Evolutionary conservation across 2,888 invertebrate species (phyloP), one percentile per base, ranked within the genome.

Genomic region (Arctia plantaginis): DNA sequence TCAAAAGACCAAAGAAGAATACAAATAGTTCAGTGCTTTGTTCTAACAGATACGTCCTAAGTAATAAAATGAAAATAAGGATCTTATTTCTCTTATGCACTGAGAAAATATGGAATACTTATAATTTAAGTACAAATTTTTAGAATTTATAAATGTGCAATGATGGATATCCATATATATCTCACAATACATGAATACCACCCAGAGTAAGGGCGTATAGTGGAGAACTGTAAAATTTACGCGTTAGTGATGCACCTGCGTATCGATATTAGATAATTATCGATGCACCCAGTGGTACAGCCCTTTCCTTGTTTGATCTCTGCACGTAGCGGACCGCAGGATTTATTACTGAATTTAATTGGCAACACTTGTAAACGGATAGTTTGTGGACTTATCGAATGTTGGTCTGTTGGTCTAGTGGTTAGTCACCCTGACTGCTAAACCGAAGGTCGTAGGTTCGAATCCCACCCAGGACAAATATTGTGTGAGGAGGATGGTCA

Each of bases 261-360:
- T 81, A 85, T 87, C 82, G 79, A 83, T 85, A 79, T 80, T 78
- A 80, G 83, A 84, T 84, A 84, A 84, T 90, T 89, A 92, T 90
- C 89, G 87, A 89, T 88, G 85, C 85, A 87, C 84, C 83, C 82
- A 82, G 80, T 84, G 90, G 89, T 86, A 83, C 92, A 89, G 83
- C 92, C 92, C 90, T 91, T 92, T 92, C 86, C 92, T 91, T 91
- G 92, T 92, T 85, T 86, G 86, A 88, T 85, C 86, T 78, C 84
- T 82, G 75, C 85, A 88, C 78, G 78, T 83, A 82, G 81, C 82
- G 82, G 84, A 39, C 86, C 83, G 84, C 84, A 85, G 79, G 79
- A 85, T 88, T 89, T 85, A 86, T 88, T 88, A 87, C 85, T 82
- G 82, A 88, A 88, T 88, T 89, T 88, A 91, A 90, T 89, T 80